phyloP scores from a whole-genome alignment of 2,888 invertebrate species.

The Lasioglossum morio region DNA sequence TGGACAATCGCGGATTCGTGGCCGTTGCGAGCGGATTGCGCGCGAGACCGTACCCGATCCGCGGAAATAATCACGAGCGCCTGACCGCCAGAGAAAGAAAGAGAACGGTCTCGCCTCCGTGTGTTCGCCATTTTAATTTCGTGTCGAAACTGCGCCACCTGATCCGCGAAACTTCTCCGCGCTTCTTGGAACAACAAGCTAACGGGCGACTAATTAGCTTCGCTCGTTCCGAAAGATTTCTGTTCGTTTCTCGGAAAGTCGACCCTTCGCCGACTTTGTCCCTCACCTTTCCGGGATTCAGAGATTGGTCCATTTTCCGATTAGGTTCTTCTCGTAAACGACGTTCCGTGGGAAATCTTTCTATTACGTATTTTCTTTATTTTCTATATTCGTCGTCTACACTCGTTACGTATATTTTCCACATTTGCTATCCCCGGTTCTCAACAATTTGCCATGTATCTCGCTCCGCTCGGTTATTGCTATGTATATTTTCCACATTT shows the following conservation, averaged over 20 bases:
- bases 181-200: background rate
- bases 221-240: background rate
- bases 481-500: background rate
- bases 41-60: constrained; percentile 24
- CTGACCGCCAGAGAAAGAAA: constrained; percentile 6
- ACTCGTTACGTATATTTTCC: background rate
- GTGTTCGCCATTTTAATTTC: constrained; percentile 1
- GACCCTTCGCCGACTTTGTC: too few species aligned
- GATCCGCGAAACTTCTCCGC: background rate
- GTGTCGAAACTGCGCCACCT: background rate
- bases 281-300: too few species aligned
- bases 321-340: too few species aligned
- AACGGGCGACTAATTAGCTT: background rate
- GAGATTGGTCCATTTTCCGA: too few species aligned
- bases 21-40: constrained; percentile 36
- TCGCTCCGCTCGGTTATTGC: background rate
- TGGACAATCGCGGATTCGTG: constrained; percentile 70
- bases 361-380: background rate
- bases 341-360: too few species aligned
- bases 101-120: constrained; percentile 3
- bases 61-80: constrained; percentile 43
- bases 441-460: background rate
- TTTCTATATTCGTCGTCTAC: background rate
- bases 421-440: background rate
- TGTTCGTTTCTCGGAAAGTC: background rate